Conservation (phyloP, 2,797 vertebrate genomes). For the Spinus pinus region DNA sequence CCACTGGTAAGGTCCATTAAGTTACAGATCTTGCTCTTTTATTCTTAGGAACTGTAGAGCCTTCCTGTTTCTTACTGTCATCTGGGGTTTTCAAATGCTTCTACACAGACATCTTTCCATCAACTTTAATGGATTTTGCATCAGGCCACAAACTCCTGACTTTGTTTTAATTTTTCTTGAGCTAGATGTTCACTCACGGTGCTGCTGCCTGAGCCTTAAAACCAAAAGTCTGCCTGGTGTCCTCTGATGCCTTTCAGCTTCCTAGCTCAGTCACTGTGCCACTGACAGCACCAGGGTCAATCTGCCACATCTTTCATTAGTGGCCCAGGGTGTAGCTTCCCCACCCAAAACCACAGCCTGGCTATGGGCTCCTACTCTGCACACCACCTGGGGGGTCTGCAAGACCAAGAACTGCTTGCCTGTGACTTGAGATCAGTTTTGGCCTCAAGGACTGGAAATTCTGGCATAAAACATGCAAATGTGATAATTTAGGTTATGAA, state of each 20-base stretch:
- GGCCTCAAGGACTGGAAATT: not conserved
- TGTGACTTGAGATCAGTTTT: not conserved
- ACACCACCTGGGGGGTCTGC: rapidly evolving
- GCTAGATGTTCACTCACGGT: not conserved
- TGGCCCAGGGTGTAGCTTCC: not conserved
- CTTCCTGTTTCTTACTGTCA: not conserved
- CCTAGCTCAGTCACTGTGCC: not conserved
- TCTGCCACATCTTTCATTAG: not conserved
- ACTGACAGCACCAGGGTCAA: not conserved
- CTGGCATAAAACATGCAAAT: not conserved
- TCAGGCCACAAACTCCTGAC: not conserved
- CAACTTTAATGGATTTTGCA: not conserved
- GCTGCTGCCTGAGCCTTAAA: not conserved
- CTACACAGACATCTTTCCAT: not conserved
- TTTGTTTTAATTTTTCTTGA: not conserved
- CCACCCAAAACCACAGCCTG: rapidly evolving
- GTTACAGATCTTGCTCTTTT: not conserved
- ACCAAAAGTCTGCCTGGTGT: not conserved
- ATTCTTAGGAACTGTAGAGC: not conserved
- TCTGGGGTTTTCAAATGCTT: not conserved
- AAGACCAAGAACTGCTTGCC: not conserved
- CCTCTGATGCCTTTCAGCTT: not conserved
- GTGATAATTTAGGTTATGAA: not conserved
- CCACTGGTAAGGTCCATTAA: not conserved
- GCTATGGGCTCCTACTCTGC: not conserved